Conservation (phyloP, 2,113 vertebrate genomes). For the Salvelinus fontinalis region DNA sequence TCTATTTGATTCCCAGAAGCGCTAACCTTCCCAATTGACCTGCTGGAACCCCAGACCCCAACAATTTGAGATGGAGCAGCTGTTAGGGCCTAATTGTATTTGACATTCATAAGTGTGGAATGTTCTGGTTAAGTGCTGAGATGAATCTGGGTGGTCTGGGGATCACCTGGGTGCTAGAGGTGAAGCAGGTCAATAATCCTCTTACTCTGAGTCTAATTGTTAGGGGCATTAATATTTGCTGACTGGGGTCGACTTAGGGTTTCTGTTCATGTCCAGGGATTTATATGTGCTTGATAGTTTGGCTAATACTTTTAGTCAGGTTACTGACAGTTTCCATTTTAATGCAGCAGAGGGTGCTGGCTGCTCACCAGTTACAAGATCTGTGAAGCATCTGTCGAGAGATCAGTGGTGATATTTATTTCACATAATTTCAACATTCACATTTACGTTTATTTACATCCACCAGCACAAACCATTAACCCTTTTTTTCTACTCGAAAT, state of each 20-base stretch:
- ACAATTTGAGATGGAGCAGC: not conserved
- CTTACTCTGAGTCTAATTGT: conserved; percentile 24
- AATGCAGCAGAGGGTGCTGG: conserved; percentile 61
- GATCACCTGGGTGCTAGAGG: not conserved
- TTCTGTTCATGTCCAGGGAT: not conserved
- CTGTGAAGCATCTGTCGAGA: not conserved
- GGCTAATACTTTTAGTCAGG: not conserved
- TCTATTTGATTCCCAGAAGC: not conserved
- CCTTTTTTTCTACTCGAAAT: no score
- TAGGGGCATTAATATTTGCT: conserved; percentile 10
- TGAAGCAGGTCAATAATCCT: conserved; percentile 33
- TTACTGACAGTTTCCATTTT: no score
- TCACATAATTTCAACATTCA: not conserved
- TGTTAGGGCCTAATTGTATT: conserved; percentile 30
- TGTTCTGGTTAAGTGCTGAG: conserved; percentile 40
- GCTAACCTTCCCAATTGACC: not conserved
- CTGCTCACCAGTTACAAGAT: conserved; percentile 37
- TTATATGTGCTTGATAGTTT: not conserved
- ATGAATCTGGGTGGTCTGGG: conserved; percentile 35
- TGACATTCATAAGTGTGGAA: conserved; percentile 45
- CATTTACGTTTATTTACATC: no score
- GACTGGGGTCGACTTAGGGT: not conserved
- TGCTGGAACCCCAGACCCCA: not conserved
- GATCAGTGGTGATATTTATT: not conserved
- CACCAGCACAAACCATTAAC: no score